Conservation (phyloP, 1,140 invertebrate species). For the Rhizoglyphus robini region DNA sequence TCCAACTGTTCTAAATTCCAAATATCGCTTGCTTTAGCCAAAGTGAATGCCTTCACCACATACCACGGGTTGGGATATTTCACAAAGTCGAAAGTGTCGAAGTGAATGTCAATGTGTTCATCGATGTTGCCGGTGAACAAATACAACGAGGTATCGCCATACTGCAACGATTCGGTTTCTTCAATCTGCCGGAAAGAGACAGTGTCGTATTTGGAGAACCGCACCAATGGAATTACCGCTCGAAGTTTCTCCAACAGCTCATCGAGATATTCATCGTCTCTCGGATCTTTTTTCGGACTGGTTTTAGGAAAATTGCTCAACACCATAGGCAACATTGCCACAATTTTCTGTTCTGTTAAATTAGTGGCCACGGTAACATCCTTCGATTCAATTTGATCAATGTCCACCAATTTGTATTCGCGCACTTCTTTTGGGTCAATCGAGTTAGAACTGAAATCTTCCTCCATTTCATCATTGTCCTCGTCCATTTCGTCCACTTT, state of each 20-base stretch:
- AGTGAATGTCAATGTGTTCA: not conserved
- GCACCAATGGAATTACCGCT: too few species aligned
- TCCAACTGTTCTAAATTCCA: constrained; percentile 69
- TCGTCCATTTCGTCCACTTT: not conserved
- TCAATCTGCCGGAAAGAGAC: not conserved
- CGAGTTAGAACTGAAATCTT: not conserved
- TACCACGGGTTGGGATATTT: constrained; percentile 13
- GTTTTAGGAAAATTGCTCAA: not conserved
- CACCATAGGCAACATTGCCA: not conserved
- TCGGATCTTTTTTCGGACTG: not conserved
- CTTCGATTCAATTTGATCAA: not conserved
- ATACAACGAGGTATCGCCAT: not conserved
- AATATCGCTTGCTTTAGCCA: constrained; percentile 49
- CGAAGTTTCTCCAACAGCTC: not conserved
- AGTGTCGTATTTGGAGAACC: not conserved
- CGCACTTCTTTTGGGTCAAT: not conserved
- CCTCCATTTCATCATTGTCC: not conserved
- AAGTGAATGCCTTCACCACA: not conserved
- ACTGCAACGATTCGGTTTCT: not conserved
- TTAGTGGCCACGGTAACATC: not conserved
- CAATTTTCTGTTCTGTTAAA: not conserved
- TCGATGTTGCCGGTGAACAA: not conserved
- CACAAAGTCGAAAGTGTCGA: not conserved
- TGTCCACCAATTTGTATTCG: not conserved
- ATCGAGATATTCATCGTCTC: not conserved